phyloP scores from a whole-genome alignment of 2,888 invertebrate species.

The Apamea monoglypha region DNA sequence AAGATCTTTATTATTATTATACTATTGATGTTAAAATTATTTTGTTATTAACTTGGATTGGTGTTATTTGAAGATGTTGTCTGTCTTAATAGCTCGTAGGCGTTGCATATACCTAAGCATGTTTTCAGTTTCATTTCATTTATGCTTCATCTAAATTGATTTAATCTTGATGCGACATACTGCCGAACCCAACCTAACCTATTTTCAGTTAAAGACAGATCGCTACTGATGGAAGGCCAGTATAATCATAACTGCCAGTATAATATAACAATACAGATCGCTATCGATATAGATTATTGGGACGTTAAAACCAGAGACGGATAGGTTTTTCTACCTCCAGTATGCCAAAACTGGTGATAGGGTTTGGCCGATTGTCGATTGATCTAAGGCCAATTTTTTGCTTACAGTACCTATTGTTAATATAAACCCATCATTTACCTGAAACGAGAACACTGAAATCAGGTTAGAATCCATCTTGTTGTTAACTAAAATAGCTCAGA shows the following conservation, averaged over 20 bases:
- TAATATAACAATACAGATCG: too few species aligned
- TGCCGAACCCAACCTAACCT: too few species aligned
- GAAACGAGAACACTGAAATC: neutral
- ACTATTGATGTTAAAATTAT: slow-evolving; percentile 16
- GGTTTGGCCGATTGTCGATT: neutral
- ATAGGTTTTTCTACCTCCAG: too few species aligned
- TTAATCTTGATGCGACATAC: neutral
- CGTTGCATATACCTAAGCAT: neutral
- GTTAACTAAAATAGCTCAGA: slow-evolving; percentile 72
- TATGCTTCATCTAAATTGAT: neutral
- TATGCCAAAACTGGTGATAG: too few species aligned
- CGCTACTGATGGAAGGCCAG: too few species aligned
- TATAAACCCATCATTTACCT: neutral
- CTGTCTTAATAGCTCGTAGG: neutral
- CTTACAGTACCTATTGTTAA: neutral
- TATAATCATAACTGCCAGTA: too few species aligned
- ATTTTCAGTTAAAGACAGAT: too few species aligned
- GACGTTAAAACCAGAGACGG: too few species aligned
- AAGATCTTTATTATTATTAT: slow-evolving; percentile 18
- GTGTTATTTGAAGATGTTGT: neutral
- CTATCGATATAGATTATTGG: too few species aligned
- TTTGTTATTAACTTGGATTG: slow-evolving; percentile 6
- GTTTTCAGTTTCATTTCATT: neutral
- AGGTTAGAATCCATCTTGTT: neutral
- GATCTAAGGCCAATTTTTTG: neutral